Percentiles rank a stretch among this genome's conserved stretches.
These are phyloP conservation scores for Tholera decimalis DNA, from an alignment of 2,888 invertebrate genomes.

Conservation along the genomic window DNA sequence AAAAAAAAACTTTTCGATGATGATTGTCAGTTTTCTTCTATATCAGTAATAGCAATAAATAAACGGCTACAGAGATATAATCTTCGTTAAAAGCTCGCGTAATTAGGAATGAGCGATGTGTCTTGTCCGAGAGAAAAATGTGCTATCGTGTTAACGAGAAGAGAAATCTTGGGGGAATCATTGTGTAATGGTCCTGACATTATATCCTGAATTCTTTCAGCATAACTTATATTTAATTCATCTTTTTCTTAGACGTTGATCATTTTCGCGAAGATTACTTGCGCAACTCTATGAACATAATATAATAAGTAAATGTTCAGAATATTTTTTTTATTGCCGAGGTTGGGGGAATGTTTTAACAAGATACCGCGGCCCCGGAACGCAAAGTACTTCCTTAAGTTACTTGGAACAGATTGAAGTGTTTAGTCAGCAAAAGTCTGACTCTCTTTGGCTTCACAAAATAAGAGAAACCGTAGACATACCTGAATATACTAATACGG, in stretches of 20 bases:
- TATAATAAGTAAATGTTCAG: no score
- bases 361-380: no score
- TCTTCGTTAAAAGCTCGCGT: constrained; percentile 61
- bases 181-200: constrained; percentile 50
- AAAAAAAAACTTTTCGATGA: not conserved
- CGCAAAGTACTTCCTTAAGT: no score
- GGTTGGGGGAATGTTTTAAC: no score
- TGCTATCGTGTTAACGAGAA: constrained; percentile 67
- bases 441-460: no score
- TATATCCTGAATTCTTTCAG: constrained; percentile 27
- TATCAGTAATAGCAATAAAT: constrained; percentile 20
- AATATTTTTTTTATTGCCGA: no score
- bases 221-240: constrained; percentile 12
- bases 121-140: constrained; percentile 72
- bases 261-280: not conserved
- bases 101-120: constrained; percentile 75
- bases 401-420: no score
- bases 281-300: not conserved
- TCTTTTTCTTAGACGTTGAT: not conserved
- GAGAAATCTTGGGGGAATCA: constrained; percentile 58
- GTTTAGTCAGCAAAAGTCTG: no score
- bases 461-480: no score
- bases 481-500: no score
- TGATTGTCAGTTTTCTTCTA: not conserved
- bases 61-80: constrained; percentile 14